A percentile compares a stretch with the other conserved stretches of the same genome.
These are phyloP conservation scores for Hemithea aestivaria DNA, from an alignment of 2,888 invertebrate species.

Conservation along the genomic window DNA sequence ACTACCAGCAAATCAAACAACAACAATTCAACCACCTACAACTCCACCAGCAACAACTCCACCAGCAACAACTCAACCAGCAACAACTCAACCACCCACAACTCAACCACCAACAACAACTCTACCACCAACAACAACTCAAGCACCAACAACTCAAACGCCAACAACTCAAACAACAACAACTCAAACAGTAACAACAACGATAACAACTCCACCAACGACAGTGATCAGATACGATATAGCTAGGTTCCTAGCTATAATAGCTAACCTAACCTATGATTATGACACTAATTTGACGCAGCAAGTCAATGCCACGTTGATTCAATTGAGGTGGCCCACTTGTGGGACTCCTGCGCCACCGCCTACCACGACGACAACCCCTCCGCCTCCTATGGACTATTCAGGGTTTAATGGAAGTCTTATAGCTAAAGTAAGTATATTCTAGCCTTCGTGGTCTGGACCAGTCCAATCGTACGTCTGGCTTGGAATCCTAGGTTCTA, in stretches of 20 bases:
- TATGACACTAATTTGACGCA: conserved; percentile 45
- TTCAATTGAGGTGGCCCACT: conserved; percentile 36
- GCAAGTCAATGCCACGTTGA: conserved; percentile 39
- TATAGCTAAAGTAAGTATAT: conserved; percentile 39
- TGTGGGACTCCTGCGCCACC: conserved; percentile 25
- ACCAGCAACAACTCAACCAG: not conserved
- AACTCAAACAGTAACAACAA: not conserved
- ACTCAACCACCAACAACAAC: no score
- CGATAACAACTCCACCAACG: not conserved
- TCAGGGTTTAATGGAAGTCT: conserved; percentile 30
- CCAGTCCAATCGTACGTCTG: no score
- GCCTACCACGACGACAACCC: conserved; percentile 15
- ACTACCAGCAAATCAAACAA: no score
- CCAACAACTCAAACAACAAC: not conserved
- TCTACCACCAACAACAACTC: no score
- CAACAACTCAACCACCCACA: no score
- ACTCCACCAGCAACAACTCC: not conserved
- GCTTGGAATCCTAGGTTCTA: no score
- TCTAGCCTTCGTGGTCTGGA: no score
- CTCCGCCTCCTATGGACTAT: conserved; percentile 10
- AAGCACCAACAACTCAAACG: not conserved
- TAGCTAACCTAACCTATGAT: conserved; percentile 41
- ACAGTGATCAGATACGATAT: conserved; percentile 28
- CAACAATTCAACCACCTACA: no score
- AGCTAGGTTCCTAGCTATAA: conserved; percentile 5